Evolutionary conservation across 2,888 invertebrate genomes (phyloP), one percentile per base, ranked within the genome.

Genomic region (Ferdinandea cuprea): DNA sequence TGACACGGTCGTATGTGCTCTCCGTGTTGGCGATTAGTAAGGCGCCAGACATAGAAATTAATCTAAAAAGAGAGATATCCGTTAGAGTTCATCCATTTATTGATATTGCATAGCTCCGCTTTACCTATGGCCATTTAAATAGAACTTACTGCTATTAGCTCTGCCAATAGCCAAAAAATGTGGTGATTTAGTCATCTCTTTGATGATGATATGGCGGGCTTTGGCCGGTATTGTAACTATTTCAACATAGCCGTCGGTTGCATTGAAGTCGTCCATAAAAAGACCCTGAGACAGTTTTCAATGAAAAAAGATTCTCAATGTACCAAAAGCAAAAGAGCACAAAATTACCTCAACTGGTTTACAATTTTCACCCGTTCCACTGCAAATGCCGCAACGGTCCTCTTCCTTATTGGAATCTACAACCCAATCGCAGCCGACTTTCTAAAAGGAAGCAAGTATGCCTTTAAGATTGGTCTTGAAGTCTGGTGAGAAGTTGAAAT

Each of bases 401-500:
- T 96, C 96, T 86, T 94, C 93, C 30, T 94, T 93, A 63, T 93
- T 93, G 0, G 97, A 97, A 88, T 95, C 95, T 54, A 97, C 94
- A 65, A 93, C 91, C 96, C 97, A 97, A 91, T 97, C 97, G 91
- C 97, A 97, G n/a, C 97, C 96, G 63, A 97, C 95, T 92, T 94
- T 95, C 95, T 97, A 92, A 88, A 85, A 92, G 92, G 85, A 92
- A 92, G 28, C n/a, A 9, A 3, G 48, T 30, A n/a, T 56, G 15
- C 8, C 15, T 40, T 40, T 37, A 7, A 6, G 15, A 35, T 2
- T 5, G 21, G 25, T 13, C 0, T n/a, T 28, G 8, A n/a, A n/a
- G n/a, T 6, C 13, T 7, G 9, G 1, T 3, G 0, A 30, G 11
- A 15, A n/a, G 4, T 8, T 37, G 4, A 13, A 21, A 13, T 19